Evolutionary conservation across 2,888 invertebrate genomes (phyloP), one percentile per base, ranked within the genome.

Genomic region (Therioaphis trifolii): DNA sequence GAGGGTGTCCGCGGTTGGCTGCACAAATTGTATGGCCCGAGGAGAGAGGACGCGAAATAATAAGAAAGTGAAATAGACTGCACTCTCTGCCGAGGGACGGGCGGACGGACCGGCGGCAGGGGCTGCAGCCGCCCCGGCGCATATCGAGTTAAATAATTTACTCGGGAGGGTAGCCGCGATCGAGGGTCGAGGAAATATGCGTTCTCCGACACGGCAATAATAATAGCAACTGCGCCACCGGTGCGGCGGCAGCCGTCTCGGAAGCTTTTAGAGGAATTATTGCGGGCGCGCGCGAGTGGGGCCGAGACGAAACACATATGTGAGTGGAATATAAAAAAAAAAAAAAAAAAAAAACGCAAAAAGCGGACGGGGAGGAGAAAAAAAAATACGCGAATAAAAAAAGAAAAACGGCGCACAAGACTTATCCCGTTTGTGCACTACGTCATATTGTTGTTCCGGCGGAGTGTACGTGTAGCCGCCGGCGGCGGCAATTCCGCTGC

Each of bases 81-180:
- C 29, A 55, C 35, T 35, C n/a, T n/a, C n/a, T n/a, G n/a, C n/a
- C n/a, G n/a, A 49, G 49, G 61, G 49, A 11, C 15, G 40, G 35
- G n/a, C 14, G 46, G n/a, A 46, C 21, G 71, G 12, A 46, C 18
- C 61, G 12, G 27, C 12, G 61, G 4, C 27, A 40, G n/a, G 63
- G 18, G 35, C 4, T 12, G 40, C 21, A n/a, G 15, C 49, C 0
- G 49, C 46, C 15, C 40, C 5, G n/a, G 76, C 29, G 49, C 71
- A 72, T 79, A 80, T 72, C 72, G 82, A 82, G 82, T 82, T 82
- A 82, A 82, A 82, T 82, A 82, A 82, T 82, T 82, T 82, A 82
- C 74, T 63, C 15, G 72, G 72, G 71, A 72, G 72, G 72, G 61
- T 61, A 35, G 35, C 61, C 61, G 80, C 61, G 61, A 80, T 72